Evolutionary conservation across 1,140 invertebrate species (phyloP).

Genomic region (Ganaspis sp.): DNA sequence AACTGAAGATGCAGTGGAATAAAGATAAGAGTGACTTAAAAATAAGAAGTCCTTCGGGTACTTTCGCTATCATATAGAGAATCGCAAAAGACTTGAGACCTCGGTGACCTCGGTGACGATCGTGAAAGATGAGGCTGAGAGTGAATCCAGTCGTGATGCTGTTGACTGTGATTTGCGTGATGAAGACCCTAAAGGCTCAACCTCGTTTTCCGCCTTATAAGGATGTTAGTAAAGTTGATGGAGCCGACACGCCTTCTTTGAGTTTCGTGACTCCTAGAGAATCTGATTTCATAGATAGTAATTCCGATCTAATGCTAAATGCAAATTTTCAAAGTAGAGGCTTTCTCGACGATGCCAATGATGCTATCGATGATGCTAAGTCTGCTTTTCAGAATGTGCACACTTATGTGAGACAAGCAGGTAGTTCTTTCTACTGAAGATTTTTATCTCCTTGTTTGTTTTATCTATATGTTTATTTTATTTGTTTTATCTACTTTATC

Average conservation of each 20-base stretch:
- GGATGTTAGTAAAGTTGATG: background rate
- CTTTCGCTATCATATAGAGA: constrained; percentile 45
- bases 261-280: background rate
- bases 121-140: constrained; percentile 60
- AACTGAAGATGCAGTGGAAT: no score
- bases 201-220: background rate
- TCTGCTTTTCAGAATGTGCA: background rate
- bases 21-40: background rate
- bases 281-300: background rate
- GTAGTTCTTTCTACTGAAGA: background rate
- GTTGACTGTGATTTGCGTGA: constrained; percentile 52
- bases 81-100: background rate
- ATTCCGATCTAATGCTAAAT: background rate
- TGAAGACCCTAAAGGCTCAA: constrained; percentile 41
- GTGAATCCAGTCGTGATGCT: constrained; percentile 65
- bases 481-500: no score
- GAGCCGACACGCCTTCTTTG: background rate
- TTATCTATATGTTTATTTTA: no score
- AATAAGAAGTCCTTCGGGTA: constrained; percentile 30
- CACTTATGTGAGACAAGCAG: constrained; percentile 10
- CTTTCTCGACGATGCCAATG: constrained; percentile 3
- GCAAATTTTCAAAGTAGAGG: constrained; percentile 8
- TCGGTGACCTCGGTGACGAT: constrained; percentile 33
- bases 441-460: background rate
- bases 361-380: constrained; percentile 8